Evolutionary conservation across 2,888 invertebrate genomes (phyloP), one percentile per base, ranked within the genome.

Genomic region (Uropetala carovei): DNA sequence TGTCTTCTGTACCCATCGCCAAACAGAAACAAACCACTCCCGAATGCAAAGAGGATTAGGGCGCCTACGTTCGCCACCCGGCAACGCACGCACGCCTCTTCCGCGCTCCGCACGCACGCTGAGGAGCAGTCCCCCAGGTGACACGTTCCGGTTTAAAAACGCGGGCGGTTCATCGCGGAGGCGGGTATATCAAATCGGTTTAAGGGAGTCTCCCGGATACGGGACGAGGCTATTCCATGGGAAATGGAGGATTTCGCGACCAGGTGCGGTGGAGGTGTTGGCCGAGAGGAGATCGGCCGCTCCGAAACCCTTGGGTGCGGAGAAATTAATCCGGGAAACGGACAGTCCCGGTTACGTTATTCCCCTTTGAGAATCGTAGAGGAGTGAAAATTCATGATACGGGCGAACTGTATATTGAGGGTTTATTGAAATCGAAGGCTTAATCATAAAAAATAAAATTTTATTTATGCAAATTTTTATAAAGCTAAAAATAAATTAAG

Each of bases 11-110:
- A 43, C 43, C 43, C 43, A 3, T 43, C 43, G 43, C 43, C 43
- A 43, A 75, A 27, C 11, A 27, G 18, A 89, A 64, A 89, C 89
- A 89, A 64, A 64, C 60, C 89, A 89, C 64, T 89, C 43, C 27
- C 68, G 89, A n/a, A 89, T 89, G 89, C 89, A 89, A 89, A 89
- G 89, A 89, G 89, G 89, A 89, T 89, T 89, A 89, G 60, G 30
- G 60, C 59, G 89, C 30, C 64, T 43, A 68, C 60, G 22, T 58
- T 10, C 18, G 43, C 56, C 27, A 16, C 30, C n/a, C 0, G 10
- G 18, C 16, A 56, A n/a, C n/a, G 18, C 83, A 83, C 57, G n/a
- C 83, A 56, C 2, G 4, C 27, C 8, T 16, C 30, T n/a, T 64
- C 14, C 56, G n/a, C 56, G 0, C 83, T 7, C 60, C 60, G 60